Conservation (phyloP, 2,888 invertebrate genomes). For the Cremastobaeus sp. region DNA sequence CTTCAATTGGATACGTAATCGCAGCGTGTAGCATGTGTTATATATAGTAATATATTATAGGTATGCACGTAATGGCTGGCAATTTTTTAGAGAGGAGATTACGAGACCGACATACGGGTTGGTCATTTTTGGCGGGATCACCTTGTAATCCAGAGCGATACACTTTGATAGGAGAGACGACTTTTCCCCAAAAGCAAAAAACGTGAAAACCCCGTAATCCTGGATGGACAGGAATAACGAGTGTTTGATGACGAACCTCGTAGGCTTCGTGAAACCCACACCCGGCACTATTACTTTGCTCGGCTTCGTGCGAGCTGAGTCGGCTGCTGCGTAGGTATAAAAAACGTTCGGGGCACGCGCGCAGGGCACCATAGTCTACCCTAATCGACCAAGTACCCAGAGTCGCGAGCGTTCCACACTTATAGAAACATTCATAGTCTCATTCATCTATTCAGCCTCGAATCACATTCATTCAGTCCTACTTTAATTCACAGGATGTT, state of each 20-base stretch:
- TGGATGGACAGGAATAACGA: conserved; percentile 76
- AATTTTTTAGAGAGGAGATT: conserved; percentile 63
- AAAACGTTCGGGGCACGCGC: conserved; percentile 72
- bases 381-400: conserved; percentile 64
- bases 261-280: conserved; percentile 65
- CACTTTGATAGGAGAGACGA: conserved; percentile 70
- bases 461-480: no score
- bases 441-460: neutral
- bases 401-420: conserved; percentile 48
- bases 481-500: no score
- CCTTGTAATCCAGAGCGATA: conserved; percentile 75
- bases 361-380: conserved; percentile 60
- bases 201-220: conserved; percentile 73
- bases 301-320: conserved; percentile 63
- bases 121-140: conserved; percentile 73
- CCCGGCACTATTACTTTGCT: conserved; percentile 36
- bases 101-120: conserved; percentile 62
- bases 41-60: conserved; percentile 53
- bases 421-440: conserved; percentile 31
- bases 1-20: conserved; percentile 56
- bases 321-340: conserved; percentile 66
- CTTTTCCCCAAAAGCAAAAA: conserved; percentile 67
- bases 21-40: conserved; percentile 44
- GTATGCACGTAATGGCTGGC: conserved; percentile 58
- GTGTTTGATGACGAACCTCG: conserved; percentile 74